Base-by-base conservation (phyloP, 2,797 vertebrate genomes). In the Aulostomus chinensis region DNA sequence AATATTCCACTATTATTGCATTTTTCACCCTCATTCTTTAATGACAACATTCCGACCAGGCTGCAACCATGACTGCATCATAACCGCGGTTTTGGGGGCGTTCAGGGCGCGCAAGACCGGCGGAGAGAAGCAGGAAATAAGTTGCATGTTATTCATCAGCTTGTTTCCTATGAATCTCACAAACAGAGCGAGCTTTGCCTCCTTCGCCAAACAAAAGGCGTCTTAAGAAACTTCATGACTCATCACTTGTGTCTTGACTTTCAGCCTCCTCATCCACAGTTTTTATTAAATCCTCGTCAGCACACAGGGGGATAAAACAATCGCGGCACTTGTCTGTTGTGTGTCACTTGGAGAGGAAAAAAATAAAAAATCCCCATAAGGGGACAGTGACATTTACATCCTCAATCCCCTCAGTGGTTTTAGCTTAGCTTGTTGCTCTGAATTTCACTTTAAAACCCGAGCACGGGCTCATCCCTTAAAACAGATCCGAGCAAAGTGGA, bases 311-410 rank as follows among this genome's bases (percentile, higher is more conserved):
- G 29, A 25, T 41, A 9, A 59, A 39, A 80, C 56, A 80, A 81
- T 62, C 36, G 69, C 28, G 3, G 5, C 16, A 30, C 24, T 42
- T 56, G 36, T 62, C 47, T 65, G 16, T 63, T 35, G 10, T 63
- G 57, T 39, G 29, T 45, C 26, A 4, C 16, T 9, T 13, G 8
- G 5, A 24, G 7, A 14, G 22, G 35, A n/a, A 20, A 48, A 17
- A 24, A 12, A 13, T 10, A 36, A 25, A 38, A 16, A 39, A 58
- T 58, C 31, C 32, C 39, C 61, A 45, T 25, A 14, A 64, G 66
- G 47, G 47, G 33, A 55, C 9, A 2, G 22, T 80, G 85, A 83
- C 83, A 80, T 87, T 87, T 83, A 64, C 58, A 62, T 26, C 15
- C 55, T 34, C 60, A 68, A 80, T 73, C 70, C 71, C 43, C 31